A percentile compares a stretch with the other conserved stretches of the same genome.
Conservation (phyloP, 1,140 invertebrate genomes). For the Pemphigus obesinymphae region DNA sequence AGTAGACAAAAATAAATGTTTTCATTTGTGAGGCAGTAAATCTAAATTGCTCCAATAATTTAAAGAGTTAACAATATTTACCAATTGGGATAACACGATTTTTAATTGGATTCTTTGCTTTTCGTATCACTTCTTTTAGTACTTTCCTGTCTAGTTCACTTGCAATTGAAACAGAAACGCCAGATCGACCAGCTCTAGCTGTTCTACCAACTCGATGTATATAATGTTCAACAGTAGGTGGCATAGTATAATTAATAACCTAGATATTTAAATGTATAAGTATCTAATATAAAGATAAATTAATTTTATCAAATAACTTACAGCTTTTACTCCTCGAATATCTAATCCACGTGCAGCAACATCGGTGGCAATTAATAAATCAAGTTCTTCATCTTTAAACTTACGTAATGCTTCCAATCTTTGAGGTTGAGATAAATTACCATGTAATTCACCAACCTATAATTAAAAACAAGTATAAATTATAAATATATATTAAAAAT, state of each 20-base stretch:
- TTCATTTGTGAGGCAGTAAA: no score
- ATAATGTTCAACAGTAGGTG: slow-evolving; percentile 88
- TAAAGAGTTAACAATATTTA: slow-evolving; percentile 44
- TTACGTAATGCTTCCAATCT: slow-evolving; percentile 81
- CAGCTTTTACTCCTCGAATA: slow-evolving; percentile 92
- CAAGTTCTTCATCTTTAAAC: slow-evolving; percentile 83
- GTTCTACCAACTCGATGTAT: slow-evolving; percentile 93
- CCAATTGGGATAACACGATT: slow-evolving; percentile 76
- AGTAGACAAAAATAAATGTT: no score
- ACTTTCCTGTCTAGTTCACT: slow-evolving; percentile 86
- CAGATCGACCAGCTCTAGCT: slow-evolving; percentile 82
- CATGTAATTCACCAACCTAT: slow-evolving; percentile 87
- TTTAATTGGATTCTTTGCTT: slow-evolving; percentile 79
- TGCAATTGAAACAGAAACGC: slow-evolving; percentile 88
- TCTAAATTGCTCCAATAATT: no score
- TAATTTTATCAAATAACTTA: slow-evolving; percentile 48
- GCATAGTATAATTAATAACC: slow-evolving; percentile 94
- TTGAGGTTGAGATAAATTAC: slow-evolving; percentile 88
- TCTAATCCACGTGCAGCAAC: slow-evolving; percentile 94
- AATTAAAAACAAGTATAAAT: not conserved
- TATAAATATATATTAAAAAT: not conserved
- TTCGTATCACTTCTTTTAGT: slow-evolving; percentile 87
- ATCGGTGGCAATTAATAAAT: slow-evolving; percentile 92
- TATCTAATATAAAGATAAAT: no score
- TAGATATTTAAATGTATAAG: slow-evolving; percentile 21